Percentiles rank a stretch among this genome's conserved stretches.
Evolutionary conservation across 92 coral and sea anemone species (phyloP).

Genomic region (Parazoanthus darwini): DNA sequence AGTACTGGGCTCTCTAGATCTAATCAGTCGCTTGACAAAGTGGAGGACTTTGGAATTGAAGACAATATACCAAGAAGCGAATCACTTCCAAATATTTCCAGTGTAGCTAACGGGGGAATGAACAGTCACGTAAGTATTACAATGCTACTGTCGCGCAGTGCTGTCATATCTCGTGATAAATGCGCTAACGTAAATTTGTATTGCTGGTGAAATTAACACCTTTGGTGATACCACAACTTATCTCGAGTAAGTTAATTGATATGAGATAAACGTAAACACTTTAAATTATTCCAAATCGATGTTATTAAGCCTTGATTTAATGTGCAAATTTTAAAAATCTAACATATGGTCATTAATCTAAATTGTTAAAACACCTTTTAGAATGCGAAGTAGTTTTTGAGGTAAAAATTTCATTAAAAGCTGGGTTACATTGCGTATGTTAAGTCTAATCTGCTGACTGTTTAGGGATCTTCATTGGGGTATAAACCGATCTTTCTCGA

Average conservation of each 20-base stretch:
- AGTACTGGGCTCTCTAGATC: conserved; percentile 75
- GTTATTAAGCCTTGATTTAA: not conserved
- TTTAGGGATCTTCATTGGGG: not conserved
- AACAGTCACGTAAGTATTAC: conserved; percentile 32
- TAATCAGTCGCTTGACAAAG: conserved; percentile 68
- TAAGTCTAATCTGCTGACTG: not conserved
- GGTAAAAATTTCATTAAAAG: not conserved
- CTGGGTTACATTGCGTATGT: not conserved
- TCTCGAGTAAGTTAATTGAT: no score
- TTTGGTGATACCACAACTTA: not conserved
- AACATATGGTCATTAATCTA: not conserved
- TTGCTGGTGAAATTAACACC: not conserved
- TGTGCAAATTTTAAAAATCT: not conserved
- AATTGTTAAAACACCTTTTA: not conserved
- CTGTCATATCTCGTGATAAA: not conserved
- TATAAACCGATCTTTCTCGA: not conserved
- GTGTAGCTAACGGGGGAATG: conserved; percentile 38
- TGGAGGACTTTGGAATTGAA: conserved; percentile 57
- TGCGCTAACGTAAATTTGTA: no score
- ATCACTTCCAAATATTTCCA: conserved; percentile 75
- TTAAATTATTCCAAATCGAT: no score
- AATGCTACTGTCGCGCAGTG: not conserved
- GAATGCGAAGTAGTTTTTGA: not conserved
- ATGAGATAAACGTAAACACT: not conserved
- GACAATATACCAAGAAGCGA: conserved; percentile 75